Percentiles rank a stretch among this genome's conserved stretches.
These are phyloP conservation scores for Notothenia rossii DNA, from an alignment of 2,113 vertebrate species.

Conservation along the genomic window DNA sequence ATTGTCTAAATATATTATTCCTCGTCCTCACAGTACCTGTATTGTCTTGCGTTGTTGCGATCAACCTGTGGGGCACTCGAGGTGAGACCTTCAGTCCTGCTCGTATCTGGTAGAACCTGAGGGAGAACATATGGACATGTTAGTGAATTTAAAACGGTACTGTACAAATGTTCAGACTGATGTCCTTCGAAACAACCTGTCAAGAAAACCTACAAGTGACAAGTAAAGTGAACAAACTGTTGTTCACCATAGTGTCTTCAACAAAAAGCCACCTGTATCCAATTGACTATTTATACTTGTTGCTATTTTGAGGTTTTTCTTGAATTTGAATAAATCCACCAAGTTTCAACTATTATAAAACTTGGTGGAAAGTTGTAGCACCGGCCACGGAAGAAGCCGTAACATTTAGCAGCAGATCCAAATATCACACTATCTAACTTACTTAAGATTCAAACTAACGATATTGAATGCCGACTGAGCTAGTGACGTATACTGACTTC, in stretches of 20 bases:
- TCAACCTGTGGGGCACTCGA: slow-evolving; percentile 92
- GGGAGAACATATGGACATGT: background rate
- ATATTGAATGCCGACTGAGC: too few relatives aligned
- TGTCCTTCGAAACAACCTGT: too few relatives aligned
- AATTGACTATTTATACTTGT: background rate
- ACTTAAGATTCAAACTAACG: too few relatives aligned
- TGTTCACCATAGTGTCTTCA: background rate
- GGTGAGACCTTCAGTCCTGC: slow-evolving; percentile 91
- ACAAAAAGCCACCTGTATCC: background rate
- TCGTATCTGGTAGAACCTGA: slow-evolving; percentile 95
- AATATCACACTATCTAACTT: too few relatives aligned
- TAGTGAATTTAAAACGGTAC: background rate
- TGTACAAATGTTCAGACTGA: background rate
- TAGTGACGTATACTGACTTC: too few relatives aligned
- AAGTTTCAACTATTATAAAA: too few relatives aligned
- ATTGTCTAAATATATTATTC: too few relatives aligned
- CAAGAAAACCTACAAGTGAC: background rate
- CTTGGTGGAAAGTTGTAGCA: background rate
- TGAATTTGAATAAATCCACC: too few relatives aligned
- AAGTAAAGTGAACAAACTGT: background rate
- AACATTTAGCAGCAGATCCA: too few relatives aligned
- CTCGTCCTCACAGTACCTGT: slow-evolving; percentile 84
- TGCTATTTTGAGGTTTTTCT: background rate
- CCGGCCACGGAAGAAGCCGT: too few relatives aligned
- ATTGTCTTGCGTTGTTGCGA: slow-evolving; percentile 86